phyloP scores from a whole-genome alignment of 1,140 invertebrate species.

The Papilio helenus region DNA sequence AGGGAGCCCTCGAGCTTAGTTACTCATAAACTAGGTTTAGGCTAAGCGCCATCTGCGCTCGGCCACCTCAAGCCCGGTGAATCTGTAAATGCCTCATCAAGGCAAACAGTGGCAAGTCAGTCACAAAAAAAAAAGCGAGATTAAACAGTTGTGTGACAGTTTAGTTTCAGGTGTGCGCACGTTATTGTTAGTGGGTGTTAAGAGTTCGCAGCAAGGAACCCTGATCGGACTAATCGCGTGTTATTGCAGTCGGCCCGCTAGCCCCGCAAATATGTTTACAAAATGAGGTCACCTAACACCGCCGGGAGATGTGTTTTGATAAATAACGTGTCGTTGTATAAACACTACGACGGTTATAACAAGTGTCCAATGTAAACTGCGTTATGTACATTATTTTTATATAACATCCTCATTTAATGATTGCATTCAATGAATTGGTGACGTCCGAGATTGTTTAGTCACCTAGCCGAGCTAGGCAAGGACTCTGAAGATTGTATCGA shows the following conservation, averaged over 20 bases:
- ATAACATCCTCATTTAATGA: conserved; percentile 48
- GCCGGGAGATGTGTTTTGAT: conserved; percentile 60
- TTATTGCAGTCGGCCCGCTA: conserved; percentile 49
- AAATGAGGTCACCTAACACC: conserved; percentile 59
- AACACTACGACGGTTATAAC: conserved; percentile 51
- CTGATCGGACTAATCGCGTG: conserved; percentile 39
- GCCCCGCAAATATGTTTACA: conserved; percentile 58
- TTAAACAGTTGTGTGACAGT: neutral
- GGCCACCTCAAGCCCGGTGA: too few relatives aligned
- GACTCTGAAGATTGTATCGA: neutral
- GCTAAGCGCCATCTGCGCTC: too few relatives aligned
- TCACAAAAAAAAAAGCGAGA: too few relatives aligned
- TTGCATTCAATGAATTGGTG: neutral
- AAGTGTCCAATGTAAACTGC: conserved; percentile 58
- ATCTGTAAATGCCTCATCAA: too few relatives aligned
- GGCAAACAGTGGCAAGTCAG: too few relatives aligned
- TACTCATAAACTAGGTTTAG: too few relatives aligned
- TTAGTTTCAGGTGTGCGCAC: neutral
- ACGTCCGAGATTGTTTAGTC: conserved; percentile 22
- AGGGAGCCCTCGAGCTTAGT: too few relatives aligned
- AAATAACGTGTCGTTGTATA: conserved; percentile 53
- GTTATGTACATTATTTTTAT: conserved; percentile 48
- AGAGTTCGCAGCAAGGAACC: conserved; percentile 23
- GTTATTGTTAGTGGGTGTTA: neutral
- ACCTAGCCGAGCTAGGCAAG: neutral